Base-by-base conservation (phyloP, 1,140 invertebrate genomes). In the Aethina tumida region DNA sequence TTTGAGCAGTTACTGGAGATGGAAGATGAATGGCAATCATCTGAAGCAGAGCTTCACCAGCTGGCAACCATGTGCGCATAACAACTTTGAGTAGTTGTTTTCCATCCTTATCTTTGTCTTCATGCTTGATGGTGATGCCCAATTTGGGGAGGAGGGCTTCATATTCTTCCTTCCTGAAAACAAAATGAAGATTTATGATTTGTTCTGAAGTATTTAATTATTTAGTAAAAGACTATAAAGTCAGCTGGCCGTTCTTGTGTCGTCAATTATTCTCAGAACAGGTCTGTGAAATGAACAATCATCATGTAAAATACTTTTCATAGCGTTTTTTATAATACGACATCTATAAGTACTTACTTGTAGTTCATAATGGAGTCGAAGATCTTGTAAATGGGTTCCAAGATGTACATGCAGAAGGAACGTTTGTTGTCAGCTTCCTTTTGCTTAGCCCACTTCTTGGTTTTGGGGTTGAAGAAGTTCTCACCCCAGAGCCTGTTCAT, bases 1-100 rank as follows among this genome's bases (percentile, higher is more conserved):
- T 94, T 68, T 99, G 97, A 43, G 97, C 95, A 40, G 91, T 91
- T 16, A 99, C 95, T 24, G 97, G 97, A 16, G 96, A 99, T 44
- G 97, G 97, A 59, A 99, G 71, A 65, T 99, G 96, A 62, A 99
- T 97, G 64, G 93, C 92, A 70, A 99, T 99, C 97, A 99, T 99
- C 75, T 98, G 93, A 77, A 99, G 87, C 52, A 99, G 69, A 62
- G 96, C 92, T 68, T 99, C 96, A 57, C 97, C 97, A 70, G 96
- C 97, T 41, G 96, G 96, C 59, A 99, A 72, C 97, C 97, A 99
- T 34, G 89, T 91, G 59, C 94, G 81, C 94, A 99, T 98, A 19
- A 99, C 87, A 54, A 94, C 85, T 73, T 94, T 94, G 40, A 95
- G 69, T 26, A 95, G 67, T 45, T 79, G 79, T 63, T 92, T 94